phyloP scores from a whole-genome alignment of 1,140 invertebrate genomes.

The Penaeus chinensis region DNA sequence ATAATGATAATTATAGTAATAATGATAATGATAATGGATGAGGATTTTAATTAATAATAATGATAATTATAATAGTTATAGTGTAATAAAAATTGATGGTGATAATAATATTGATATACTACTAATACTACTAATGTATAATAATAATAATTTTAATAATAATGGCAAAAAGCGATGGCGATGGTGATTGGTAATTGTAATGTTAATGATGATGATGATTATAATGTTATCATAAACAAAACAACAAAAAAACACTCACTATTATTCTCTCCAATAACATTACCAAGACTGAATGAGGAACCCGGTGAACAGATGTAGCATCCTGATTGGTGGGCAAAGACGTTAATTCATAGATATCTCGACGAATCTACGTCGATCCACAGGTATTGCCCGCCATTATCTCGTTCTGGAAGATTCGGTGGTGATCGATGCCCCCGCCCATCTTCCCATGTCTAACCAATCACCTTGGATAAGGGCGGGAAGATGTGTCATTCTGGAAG shows the following conservation, averaged over 20 bases:
- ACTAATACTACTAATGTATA: no score
- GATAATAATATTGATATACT: no score
- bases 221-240: no score
- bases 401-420: constrained; percentile 20
- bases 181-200: no score
- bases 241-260: constrained; percentile 14
- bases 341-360: constrained; percentile 40
- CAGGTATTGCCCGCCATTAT: not conserved
- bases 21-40: no score
- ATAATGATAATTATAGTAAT: no score
- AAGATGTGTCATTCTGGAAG: constrained; percentile 5
- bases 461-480: constrained; percentile 46
- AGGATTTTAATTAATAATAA: no score
- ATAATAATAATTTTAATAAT: no score
- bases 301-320: constrained; percentile 40
- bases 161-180: no score
- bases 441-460: constrained; percentile 58
- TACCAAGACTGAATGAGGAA: constrained; percentile 57
- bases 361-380: constrained; percentile 2
- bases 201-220: no score
- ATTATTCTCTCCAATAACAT: constrained; percentile 49
- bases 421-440: constrained; percentile 35
- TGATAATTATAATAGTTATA: no score
- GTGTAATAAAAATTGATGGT: no score
- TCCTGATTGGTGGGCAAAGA: constrained; percentile 35